Percentiles rank a stretch among this genome's conserved stretches.
Conservation (phyloP, 2,113 vertebrate species). For the Vireo altiloquus region DNA sequence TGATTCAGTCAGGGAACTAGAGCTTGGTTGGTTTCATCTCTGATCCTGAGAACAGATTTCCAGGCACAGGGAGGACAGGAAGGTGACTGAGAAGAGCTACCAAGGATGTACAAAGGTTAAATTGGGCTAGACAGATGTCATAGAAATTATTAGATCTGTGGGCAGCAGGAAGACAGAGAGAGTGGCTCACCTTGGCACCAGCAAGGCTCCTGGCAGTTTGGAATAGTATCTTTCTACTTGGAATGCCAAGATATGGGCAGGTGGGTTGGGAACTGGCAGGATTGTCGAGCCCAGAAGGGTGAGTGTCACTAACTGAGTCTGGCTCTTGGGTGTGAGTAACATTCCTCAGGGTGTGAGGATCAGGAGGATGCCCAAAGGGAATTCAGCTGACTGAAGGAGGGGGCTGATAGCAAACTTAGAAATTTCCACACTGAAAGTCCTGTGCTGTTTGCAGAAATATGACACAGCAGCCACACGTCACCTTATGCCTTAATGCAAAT, state of each 20-base stretch:
- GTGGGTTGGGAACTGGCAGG: not conserved
- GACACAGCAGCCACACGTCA: no score
- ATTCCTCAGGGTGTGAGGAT: not conserved
- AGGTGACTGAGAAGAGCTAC: not conserved
- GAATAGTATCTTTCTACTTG: fast-evolving
- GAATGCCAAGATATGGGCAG: not conserved
- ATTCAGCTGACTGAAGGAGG: not conserved
- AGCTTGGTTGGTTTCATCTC: fast-evolving
- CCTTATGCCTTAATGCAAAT: not conserved
- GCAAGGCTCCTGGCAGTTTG: not conserved
- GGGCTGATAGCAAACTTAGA: not conserved
- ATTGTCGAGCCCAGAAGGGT: fast-evolving
- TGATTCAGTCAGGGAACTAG: not conserved
- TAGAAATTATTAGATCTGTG: not conserved
- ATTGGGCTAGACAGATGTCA: not conserved
- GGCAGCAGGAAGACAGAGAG: not conserved
- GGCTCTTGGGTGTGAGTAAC: not conserved
- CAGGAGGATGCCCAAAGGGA: not conserved
- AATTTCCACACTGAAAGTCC: not conserved
- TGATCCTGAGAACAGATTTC: not conserved
- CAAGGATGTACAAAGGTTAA: not conserved
- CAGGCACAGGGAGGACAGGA: not conserved
- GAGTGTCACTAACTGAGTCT: not conserved
- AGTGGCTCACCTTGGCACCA: not conserved
- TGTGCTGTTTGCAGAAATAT: not conserved